These are phyloP conservation scores for Aromia moschata DNA, from an alignment of 2,888 invertebrate species.

Conservation along the genomic window DNA sequence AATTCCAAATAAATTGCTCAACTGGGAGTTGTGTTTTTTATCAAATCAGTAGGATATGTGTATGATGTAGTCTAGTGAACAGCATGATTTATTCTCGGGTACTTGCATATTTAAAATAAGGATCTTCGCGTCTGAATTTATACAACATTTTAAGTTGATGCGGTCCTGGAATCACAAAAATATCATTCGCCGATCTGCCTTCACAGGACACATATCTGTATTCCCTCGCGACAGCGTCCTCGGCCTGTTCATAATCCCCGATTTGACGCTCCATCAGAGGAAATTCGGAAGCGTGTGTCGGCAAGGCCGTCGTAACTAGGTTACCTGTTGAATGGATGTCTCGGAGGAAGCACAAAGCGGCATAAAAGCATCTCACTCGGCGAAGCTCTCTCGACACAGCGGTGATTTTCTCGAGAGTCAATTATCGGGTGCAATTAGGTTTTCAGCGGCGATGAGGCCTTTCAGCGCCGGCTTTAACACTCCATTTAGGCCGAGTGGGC, in stretches of 20 bases:
- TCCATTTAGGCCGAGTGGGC: slow-evolving; percentile 12
- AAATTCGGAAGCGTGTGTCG: slow-evolving; percentile 8
- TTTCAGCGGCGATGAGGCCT: slow-evolving; percentile 18
- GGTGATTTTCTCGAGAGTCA: slow-evolving; percentile 44
- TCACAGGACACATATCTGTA: no score
- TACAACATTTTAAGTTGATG: no score
- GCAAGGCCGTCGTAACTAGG: slow-evolving; percentile 28
- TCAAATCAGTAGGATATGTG: no score
- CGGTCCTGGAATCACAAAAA: no score
- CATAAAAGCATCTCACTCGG: slow-evolving; percentile 15
- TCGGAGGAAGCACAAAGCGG: slow-evolving; percentile 20
- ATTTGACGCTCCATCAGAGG: not conserved
- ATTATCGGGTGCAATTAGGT: slow-evolving; percentile 42
- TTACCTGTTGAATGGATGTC: slow-evolving; percentile 41
- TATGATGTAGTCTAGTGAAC: no score
- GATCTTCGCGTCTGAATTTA: no score
- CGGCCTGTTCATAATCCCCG: not conserved
- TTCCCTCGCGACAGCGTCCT: no score
- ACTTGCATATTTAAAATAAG: no score
- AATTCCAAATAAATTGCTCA: no score
- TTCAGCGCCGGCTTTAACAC: slow-evolving; percentile 24
- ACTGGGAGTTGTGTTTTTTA: no score
- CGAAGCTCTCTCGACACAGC: slow-evolving; percentile 28
- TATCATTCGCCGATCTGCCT: no score
- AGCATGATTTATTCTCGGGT: no score